Base-by-base conservation (phyloP, 2,888 invertebrate genomes). In the Gnatocerus cornutus region DNA sequence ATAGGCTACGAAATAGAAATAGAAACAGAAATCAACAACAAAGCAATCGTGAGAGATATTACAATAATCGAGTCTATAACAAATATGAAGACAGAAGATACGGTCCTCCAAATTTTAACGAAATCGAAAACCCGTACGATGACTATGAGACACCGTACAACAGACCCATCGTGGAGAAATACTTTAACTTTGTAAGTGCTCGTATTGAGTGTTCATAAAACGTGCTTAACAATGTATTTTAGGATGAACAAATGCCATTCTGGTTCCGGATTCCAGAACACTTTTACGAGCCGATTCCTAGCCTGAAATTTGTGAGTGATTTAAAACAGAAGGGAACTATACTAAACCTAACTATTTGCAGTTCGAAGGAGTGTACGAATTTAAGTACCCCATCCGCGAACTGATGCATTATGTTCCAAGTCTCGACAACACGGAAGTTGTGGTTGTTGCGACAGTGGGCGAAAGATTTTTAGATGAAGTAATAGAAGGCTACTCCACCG, bases 301-400 rank as follows among this genome's bases (percentile, higher is more conserved):
- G 90, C 74, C 85, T 95, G 75, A 89, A 93, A 85, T 93, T 90
- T 80, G 91, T 91, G 82, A 89, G 89, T 21, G 21, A 21, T 4
- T 21, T 21, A 21, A 21, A 21, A 21, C 21, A 21, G 21, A 21
- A 21, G 21, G 1, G 4, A 21, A 21, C 21, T 21, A 4, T 21
- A 3, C 21, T 21, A 21, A 21, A 21, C 21, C 4, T 21, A 4
- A 21, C 21, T 21, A 3, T 63, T 69, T 62, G 55, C 52, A 94
- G 93, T 97, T 97, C 84, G 91, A 94, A 80, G 98, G 98, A 10
- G 93, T 93, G 0, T 94, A 93, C 79, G 90, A 93, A 78, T 98
- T 98, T 83, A 90, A 89, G 75, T 97, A 96, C 86, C 93, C 96
- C 0, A 91, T 97, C 88, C 84, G 88, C 9, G 96, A 97, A 77